Conservation (phyloP, 2,797 vertebrate species). For the Diplodus sargus region DNA sequence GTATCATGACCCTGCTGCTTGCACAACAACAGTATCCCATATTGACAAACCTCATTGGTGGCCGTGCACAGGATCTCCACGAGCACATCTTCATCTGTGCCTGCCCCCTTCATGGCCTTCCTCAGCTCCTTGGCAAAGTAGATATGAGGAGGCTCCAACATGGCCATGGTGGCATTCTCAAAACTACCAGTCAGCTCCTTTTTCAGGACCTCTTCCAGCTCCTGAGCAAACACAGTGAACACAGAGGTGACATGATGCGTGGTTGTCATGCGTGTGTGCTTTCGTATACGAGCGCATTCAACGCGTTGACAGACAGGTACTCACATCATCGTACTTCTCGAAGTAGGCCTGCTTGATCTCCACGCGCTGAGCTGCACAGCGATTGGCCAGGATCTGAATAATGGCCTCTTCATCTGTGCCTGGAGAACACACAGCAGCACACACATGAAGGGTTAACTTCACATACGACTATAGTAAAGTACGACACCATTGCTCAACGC, state of each 20-base stretch:
- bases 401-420: constrained; percentile 87
- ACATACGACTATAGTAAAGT: background rate
- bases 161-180: constrained; percentile 84
- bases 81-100: constrained; percentile 85
- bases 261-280: background rate
- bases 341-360: constrained; percentile 86
- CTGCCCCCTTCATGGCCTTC: constrained; percentile 86
- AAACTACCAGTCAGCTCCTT: constrained; percentile 85
- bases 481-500: background rate
- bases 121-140: constrained; percentile 85
- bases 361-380: constrained; percentile 81
- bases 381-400: constrained; percentile 84
- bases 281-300: background rate
- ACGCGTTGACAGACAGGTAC: constrained; percentile 14
- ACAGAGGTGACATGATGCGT: background rate
- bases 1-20: too few relatives aligned
- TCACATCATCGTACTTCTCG: constrained; percentile 88
- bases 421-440: constrained; percentile 49
- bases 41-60: constrained; percentile 79
- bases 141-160: constrained; percentile 81
- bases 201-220: constrained; percentile 86
- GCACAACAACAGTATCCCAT: background rate
- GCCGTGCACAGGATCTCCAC: constrained; percentile 88
- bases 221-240: constrained; percentile 64
- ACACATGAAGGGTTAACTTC: background rate